These are phyloP conservation scores for Mesorhabditis spiculigera DNA, from an alignment of 2,888 invertebrate species.

Conservation along the genomic window DNA sequence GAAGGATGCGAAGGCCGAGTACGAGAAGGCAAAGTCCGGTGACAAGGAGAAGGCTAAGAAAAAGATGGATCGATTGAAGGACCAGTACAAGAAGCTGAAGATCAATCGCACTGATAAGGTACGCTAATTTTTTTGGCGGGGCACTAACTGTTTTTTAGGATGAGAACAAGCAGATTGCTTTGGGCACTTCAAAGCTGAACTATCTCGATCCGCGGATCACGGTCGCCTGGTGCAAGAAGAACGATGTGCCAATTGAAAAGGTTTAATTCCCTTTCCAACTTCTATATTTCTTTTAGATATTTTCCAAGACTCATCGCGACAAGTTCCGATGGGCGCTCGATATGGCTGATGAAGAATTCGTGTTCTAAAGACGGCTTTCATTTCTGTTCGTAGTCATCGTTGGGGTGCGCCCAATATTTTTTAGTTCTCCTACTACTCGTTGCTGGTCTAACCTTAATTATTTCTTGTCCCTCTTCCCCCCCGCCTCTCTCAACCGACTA, in stretches of 20 bases:
- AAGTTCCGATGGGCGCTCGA: constrained; percentile 99
- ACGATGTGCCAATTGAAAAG: constrained; percentile 91
- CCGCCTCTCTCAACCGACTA: too few species aligned
- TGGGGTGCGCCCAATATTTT: too few species aligned
- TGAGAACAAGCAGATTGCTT: constrained; percentile 97
- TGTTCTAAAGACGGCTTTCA: constrained; percentile 55
- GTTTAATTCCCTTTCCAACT: constrained; percentile 13
- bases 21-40: constrained; percentile 74
- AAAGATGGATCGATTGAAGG: constrained; percentile 77
- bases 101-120: constrained; percentile 87
- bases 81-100: constrained; percentile 87
- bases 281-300: constrained; percentile 67
- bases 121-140: constrained; percentile 7
- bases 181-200: constrained; percentile 97
- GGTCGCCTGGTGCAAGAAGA: constrained; percentile 98
- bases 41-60: constrained; percentile 72
- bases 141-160: constrained; percentile 64
- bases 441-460: too few species aligned
- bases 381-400: not conserved
- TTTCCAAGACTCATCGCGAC: constrained; percentile 97
- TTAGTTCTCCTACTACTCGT: too few species aligned
- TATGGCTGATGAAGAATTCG: constrained; percentile 86
- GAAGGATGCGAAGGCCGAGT: constrained; percentile 77
- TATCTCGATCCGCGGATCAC: constrained; percentile 98
- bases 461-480: too few species aligned